Conservation (phyloP, 2,888 invertebrate genomes). For the Dusona sp. region DNA sequence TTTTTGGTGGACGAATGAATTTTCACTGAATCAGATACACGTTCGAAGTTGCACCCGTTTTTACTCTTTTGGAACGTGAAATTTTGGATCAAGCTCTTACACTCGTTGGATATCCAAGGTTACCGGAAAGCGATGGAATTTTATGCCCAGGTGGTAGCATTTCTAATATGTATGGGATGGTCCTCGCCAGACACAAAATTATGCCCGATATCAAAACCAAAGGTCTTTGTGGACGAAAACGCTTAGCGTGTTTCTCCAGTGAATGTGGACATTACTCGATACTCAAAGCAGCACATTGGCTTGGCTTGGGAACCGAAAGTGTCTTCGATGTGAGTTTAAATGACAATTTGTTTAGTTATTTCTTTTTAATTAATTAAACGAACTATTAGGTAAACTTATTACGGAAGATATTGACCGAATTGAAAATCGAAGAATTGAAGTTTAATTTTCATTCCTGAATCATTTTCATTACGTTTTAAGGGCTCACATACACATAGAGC, state of each 20-base stretch:
- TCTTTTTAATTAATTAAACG: neutral
- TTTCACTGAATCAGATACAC: constrained; percentile 87
- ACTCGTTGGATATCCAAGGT: constrained; percentile 87
- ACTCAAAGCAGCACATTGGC: constrained; percentile 92
- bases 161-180: constrained; percentile 92
- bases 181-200: constrained; percentile 89
- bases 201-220: constrained; percentile 90
- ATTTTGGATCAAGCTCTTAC: constrained; percentile 87
- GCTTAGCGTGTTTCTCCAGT: constrained; percentile 91
- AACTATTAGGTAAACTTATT: neutral
- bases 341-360: neutral
- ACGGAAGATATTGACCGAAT: neutral
- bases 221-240: constrained; percentile 88
- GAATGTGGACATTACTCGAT: constrained; percentile 94
- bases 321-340: constrained; percentile 81
- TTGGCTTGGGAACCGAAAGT: constrained; percentile 93
- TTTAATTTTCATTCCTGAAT: neutral
- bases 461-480: neutral
- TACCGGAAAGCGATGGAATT: constrained; percentile 89
- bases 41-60: constrained; percentile 93
- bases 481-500: no score
- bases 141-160: constrained; percentile 93
- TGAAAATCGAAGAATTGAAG: neutral
- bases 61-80: constrained; percentile 90
- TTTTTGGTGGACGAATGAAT: neutral